Percentiles rank a stretch among this genome's conserved stretches.
Conservation (phyloP, 30 jellyfish, hydroid and myxozoan genomes). For the Euphysa ruthae region DNA sequence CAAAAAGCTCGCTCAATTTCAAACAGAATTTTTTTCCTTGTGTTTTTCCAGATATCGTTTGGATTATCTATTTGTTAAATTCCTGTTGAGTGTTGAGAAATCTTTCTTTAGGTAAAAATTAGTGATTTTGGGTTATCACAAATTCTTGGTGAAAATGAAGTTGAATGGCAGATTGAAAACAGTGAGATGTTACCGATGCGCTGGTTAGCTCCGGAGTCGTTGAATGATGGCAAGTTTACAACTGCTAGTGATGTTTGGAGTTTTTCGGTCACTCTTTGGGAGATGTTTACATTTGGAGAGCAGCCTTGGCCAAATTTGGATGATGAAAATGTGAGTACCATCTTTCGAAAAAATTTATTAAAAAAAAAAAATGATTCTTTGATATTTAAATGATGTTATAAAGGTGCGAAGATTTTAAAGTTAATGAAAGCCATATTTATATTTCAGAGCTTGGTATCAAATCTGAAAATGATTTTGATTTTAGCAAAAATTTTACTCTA, state of each 20-base stretch:
- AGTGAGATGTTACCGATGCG: conserved; percentile 72
- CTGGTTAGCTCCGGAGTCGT: conserved; percentile 88
- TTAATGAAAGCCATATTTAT: too few relatives aligned
- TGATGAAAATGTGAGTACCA: conserved; percentile 38
- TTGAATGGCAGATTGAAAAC: conserved; percentile 71
- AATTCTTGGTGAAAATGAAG: conserved; percentile 50
- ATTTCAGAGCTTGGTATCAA: too few relatives aligned
- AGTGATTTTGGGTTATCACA: conserved; percentile 92
- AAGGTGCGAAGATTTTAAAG: too few relatives aligned
- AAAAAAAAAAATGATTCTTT: too few relatives aligned
- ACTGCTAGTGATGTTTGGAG: conserved; percentile 97
- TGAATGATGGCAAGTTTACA: conserved; percentile 71
- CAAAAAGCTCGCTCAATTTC: too few relatives aligned
- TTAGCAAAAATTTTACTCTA: too few relatives aligned
- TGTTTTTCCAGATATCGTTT: too few relatives aligned
- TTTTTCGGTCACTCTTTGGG: conserved; percentile 91
- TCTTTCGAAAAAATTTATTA: background rate
- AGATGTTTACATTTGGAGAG: conserved; percentile 85
- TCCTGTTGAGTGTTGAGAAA: too few relatives aligned
- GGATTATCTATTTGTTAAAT: too few relatives aligned
- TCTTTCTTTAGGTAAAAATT: conserved; percentile 67
- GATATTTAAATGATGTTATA: too few relatives aligned
- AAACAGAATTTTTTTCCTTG: too few relatives aligned
- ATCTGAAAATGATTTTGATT: too few relatives aligned
- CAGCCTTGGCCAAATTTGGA: conserved; percentile 54